phyloP scores from a whole-genome alignment of 37 sponge, comb jelly and placozoan genomes.

The Geodia barretti region DNA sequence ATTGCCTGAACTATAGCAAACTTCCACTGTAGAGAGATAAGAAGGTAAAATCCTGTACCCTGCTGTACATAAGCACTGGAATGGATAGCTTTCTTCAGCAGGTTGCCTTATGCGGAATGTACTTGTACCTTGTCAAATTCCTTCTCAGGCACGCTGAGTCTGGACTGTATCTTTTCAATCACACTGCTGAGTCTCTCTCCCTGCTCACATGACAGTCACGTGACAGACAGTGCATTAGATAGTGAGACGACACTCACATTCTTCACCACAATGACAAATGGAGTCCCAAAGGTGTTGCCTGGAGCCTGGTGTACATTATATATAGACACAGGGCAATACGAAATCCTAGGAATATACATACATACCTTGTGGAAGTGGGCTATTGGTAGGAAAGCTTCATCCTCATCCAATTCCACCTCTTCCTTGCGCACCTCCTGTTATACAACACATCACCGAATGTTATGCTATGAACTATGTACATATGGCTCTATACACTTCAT shows the following conservation, averaged over 20 bases:
- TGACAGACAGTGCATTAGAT: no score
- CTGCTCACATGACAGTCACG: no score
- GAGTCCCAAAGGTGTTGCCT: conserved; percentile 86
- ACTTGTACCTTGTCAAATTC: conserved; percentile 96
- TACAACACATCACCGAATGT: conserved; percentile 17
- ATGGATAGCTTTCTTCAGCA: no score
- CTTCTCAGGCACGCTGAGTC: conserved; percentile 79
- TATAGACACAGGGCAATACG: neutral
- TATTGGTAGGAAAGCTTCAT: conserved; percentile 85
- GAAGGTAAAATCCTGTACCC: no score
- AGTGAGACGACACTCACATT: conserved; percentile 78
- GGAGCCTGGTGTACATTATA: no score
- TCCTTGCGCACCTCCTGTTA: conserved; percentile 81
- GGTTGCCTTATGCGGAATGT: no score
- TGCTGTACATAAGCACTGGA: no score
- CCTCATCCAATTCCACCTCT: conserved; percentile 54
- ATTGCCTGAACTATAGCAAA: conserved; percentile 72
- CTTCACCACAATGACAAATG: conserved; percentile 81
- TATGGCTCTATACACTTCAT: neutral
- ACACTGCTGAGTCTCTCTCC: conserved; percentile 71
- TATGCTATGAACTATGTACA: conserved; percentile 79
- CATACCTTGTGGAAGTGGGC: conserved; percentile 93
- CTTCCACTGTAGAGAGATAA: no score
- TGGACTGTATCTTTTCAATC: conserved; percentile 42
- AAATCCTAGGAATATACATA: neutral